Conservation (phyloP, 1,140 invertebrate genomes). For the Sinella curviseta region DNA sequence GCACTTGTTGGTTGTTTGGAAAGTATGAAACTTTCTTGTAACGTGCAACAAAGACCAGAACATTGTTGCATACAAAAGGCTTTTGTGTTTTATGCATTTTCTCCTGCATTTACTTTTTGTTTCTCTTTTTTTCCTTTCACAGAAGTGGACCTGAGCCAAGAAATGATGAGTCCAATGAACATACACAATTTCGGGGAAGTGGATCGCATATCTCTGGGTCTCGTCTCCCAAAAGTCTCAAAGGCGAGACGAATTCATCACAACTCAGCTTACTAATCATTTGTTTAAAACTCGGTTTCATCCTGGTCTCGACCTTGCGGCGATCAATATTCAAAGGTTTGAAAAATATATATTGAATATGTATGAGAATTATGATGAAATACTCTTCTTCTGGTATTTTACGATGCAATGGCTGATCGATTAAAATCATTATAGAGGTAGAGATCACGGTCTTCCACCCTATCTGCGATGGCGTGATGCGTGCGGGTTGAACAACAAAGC, state of each 20-base stretch:
- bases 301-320: slow-evolving; percentile 60
- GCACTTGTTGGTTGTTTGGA: too few relatives aligned
- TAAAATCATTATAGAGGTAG: slow-evolving; percentile 59
- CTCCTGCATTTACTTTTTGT: too few relatives aligned
- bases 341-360: neutral
- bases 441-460: slow-evolving; percentile 85
- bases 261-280: slow-evolving; percentile 78
- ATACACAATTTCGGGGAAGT: slow-evolving; percentile 68
- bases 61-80: neutral
- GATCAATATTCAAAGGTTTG: slow-evolving; percentile 63
- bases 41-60: too few relatives aligned
- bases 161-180: slow-evolving; percentile 64
- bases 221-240: slow-evolving; percentile 75
- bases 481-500: slow-evolving; percentile 65
- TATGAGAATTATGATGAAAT: neutral
- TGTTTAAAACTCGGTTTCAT: slow-evolving; percentile 72
- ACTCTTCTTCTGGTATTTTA: too few relatives aligned
- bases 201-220: slow-evolving; percentile 73
- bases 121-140: slow-evolving; percentile 38
- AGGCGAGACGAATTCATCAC: slow-evolving; percentile 79
- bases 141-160: slow-evolving; percentile 78
- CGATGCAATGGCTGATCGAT: neutral
- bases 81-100: too few relatives aligned
- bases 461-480: slow-evolving; percentile 76
- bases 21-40: too few relatives aligned